Base-by-base conservation (phyloP, 1,140 invertebrate species). In the Drosophila pallidifrons region DNA sequence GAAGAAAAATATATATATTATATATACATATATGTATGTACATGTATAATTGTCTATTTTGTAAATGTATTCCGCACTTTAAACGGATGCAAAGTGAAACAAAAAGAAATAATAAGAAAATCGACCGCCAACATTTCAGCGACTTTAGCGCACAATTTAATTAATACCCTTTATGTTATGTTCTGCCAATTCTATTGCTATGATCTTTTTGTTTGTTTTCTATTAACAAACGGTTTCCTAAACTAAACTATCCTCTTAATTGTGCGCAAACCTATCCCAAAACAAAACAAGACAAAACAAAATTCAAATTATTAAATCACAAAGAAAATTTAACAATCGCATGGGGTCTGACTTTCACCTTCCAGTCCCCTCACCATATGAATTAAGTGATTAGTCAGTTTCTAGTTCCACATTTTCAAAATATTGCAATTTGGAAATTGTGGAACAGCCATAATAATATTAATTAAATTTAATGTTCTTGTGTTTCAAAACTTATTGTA, bases 41-140 rank as follows among this genome's bases (percentile, higher is more conserved):
- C 63, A 65, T 28, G 60, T 30, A 66, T 54, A 75, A 70, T 55
- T 79, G 82, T 75, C 63, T 86, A 86, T 81, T 81, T 78, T 86
- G 67, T 86, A 79, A 75, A 66, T 54, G 75, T 81, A 78, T 75
- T 77, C 79, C 58, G 67, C 60, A 64, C 46, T 47, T 57, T 54
- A 69, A 68, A 52, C 57, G 75, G 71, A 8, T 68, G 46, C 58
- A 81, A 77, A 47, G 8, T 38, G 8, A 38, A 38, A 38, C 3
- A 38, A 38, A 38, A 38, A 38, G 7, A 13, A 57, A 58, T 13
- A 55, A 35, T 15, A 35, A 54, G 35, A 11, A 57, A 57, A 57
- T 2, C 45, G 1, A 8, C n/a, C 20, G 38, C 38, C 4, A 52
- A 72, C 15, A 52, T 3, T 64, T 43, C 35, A 30, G 15, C 51